phyloP scores from a whole-genome alignment of 2,797 vertebrate species.

The Halcyon badia region DNA sequence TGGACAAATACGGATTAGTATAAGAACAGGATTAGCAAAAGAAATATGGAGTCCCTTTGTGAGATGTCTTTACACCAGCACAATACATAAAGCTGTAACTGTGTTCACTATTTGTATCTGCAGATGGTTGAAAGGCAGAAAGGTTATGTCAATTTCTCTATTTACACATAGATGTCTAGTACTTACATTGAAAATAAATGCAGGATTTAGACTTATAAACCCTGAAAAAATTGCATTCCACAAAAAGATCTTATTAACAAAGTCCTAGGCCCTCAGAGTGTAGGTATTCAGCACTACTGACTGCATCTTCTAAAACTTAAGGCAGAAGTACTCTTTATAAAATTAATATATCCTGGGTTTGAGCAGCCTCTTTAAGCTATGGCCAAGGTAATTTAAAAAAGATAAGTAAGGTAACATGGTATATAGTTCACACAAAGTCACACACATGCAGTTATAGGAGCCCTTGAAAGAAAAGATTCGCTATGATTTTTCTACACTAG shows the following conservation, averaged over 20 bases:
- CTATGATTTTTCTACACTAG: neutral
- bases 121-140: constrained; percentile 13
- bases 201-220: constrained; percentile 4
- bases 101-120: neutral
- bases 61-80: neutral
- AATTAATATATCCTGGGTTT: neutral
- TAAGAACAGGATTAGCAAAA: constrained; percentile 53
- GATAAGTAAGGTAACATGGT: neutral
- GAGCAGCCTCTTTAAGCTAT: neutral
- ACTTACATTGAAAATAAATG: constrained; percentile 44
- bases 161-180: neutral
- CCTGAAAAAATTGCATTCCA: constrained; percentile 13
- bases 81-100: constrained; percentile 37
- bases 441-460: neutral
- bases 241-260: neutral
- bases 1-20: constrained; percentile 43
- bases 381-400: neutral
- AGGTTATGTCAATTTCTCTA: constrained; percentile 51
- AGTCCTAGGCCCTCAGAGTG: neutral
- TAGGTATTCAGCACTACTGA: neutral
- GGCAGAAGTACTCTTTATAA: neutral
- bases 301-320: neutral
- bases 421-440: neutral
- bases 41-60: constrained; percentile 20
- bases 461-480: neutral